A percentile compares a stretch with the other conserved stretches of the same genome.
phyloP scores from a whole-genome alignment of 2,888 invertebrate species.

The Volucella inflata region DNA sequence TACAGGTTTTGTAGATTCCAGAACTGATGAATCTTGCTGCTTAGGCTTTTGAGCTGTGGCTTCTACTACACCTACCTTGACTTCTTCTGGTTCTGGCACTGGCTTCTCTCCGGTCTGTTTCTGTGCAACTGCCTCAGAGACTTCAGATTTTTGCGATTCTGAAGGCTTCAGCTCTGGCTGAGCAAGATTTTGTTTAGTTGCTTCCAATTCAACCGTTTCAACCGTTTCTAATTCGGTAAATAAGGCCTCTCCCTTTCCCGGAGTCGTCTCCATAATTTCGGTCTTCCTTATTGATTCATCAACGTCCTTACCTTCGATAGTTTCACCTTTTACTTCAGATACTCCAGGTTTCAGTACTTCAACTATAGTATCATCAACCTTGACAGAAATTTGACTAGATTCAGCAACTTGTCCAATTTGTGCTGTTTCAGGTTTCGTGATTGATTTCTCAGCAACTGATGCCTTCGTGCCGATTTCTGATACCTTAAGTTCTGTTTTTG shows the following conservation, averaged over 20 bases:
- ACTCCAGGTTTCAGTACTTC: not conserved
- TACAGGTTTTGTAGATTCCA: not conserved
- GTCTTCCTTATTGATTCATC: conserved; percentile 2
- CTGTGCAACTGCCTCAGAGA: not conserved
- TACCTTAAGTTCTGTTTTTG: conserved; percentile 18
- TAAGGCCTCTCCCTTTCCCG: not conserved
- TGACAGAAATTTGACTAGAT: conserved; percentile 32
- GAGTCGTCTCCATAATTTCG: not conserved
- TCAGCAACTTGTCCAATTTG: not conserved
- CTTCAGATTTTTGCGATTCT: not conserved
- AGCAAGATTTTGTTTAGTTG: not conserved
- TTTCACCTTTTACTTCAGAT: not conserved
- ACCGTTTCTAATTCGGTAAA: not conserved
- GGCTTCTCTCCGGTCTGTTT: not conserved
- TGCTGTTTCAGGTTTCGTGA: conserved; percentile 25
- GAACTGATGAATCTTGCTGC: no score
- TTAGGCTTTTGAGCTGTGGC: not conserved
- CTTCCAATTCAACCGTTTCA: not conserved
- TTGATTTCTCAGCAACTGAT: conserved; percentile 3
- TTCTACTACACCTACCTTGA: not conserved
- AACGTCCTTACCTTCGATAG: not conserved
- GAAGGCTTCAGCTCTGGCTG: not conserved
- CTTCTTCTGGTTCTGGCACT: not conserved
- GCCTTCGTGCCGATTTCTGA: not conserved
- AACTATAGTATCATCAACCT: conserved; percentile 9